Evolutionary conservation across 30 jellyfish, hydroid and myxozoan genomes (phyloP).

Genomic region (Kudoa iwatai): DNA sequence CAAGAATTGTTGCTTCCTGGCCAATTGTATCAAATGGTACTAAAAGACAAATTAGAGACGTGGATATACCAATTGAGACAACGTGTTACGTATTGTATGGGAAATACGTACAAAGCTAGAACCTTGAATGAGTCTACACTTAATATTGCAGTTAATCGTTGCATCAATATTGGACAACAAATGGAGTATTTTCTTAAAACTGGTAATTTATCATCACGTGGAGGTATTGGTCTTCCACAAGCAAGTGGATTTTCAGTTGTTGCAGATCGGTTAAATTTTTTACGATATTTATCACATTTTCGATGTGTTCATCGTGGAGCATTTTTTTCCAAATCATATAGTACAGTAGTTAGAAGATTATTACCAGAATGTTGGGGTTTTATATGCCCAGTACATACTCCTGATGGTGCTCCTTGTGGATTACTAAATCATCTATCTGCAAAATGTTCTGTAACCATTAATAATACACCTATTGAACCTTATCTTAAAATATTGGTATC

Average conservation of each 20-base stretch:
- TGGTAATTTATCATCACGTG: constrained; percentile 29
- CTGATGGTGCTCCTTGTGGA: constrained; percentile 97
- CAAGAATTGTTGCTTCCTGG: constrained; percentile 73
- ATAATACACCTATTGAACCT: too few relatives aligned
- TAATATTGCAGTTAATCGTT: constrained; percentile 3
- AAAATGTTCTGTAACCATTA: constrained; percentile 13
- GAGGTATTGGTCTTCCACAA: constrained; percentile 71
- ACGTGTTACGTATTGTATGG: constrained; percentile 1
- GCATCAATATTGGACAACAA: constrained; percentile 14
- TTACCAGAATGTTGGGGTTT: constrained; percentile 97
- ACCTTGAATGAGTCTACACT: constrained; percentile 3
- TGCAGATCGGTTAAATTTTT: constrained; percentile 51
- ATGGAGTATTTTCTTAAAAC: constrained; percentile 63
- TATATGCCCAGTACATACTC: constrained; percentile 86
- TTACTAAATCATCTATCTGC: constrained; percentile 71
- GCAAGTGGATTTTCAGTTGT: constrained; percentile 46
- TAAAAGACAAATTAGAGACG: constrained; percentile 37
- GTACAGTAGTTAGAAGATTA: constrained; percentile 43
- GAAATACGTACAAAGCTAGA: constrained; percentile 5
- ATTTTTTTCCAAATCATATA: constrained; percentile 41
- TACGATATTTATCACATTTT: constrained; percentile 67
- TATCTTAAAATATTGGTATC: background rate
- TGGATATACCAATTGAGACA: constrained; percentile 11
- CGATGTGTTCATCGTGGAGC: constrained; percentile 96
- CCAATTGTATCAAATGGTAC: constrained; percentile 33